Conservation (phyloP, 2,113 vertebrate species). For the Phodopus roborovskii region DNA sequence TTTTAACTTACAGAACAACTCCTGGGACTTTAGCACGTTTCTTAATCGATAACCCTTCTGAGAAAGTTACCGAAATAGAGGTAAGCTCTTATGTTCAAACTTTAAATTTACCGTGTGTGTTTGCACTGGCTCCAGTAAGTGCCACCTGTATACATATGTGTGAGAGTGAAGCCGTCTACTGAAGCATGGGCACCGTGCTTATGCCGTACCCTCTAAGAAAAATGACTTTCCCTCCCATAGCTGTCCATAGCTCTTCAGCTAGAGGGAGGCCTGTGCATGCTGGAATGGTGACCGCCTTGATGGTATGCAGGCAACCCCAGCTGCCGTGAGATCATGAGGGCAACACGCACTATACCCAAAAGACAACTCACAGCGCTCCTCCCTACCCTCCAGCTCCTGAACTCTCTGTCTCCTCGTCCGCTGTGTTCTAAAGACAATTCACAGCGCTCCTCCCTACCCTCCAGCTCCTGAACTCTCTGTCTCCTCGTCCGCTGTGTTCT, state of each 20-base stretch:
- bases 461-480: neutral
- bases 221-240: no score
- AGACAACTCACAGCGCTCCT: neutral
- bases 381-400: neutral
- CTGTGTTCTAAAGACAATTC: neutral
- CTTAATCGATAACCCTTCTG: slow-evolving; percentile 96
- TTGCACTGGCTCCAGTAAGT: no score
- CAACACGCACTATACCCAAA: neutral
- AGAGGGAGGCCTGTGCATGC: neutral
- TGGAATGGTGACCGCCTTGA: neutral
- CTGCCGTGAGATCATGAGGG: neutral
- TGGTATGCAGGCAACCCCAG: no score
- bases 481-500: neutral
- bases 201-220: neutral
- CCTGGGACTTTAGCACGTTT: slow-evolving; percentile 97
- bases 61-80: slow-evolving; percentile 97
- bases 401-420: neutral
- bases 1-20: slow-evolving; percentile 97
- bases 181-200: neutral
- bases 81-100: slow-evolving; percentile 84
- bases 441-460: neutral
- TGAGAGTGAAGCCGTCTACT: neutral
- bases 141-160: neutral
- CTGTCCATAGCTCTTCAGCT: neutral
- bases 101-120: neutral